These are phyloP conservation scores for Dryoscopus gambensis DNA, from an alignment of 2,113 vertebrate species.

Conservation along the genomic window DNA sequence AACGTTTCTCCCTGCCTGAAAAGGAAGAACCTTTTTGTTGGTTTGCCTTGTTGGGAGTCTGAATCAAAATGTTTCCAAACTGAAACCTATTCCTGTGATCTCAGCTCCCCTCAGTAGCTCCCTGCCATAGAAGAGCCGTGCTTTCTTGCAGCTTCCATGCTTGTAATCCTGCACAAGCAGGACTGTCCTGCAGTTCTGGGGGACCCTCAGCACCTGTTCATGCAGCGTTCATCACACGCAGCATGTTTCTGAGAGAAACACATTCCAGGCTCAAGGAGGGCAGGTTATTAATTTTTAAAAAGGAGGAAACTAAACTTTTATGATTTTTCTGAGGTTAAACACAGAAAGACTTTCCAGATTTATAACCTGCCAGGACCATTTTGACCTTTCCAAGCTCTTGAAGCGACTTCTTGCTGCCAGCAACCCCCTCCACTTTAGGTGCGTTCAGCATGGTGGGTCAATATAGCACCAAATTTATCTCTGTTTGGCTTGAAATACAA, in stretches of 20 bases:
- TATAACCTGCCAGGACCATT: neutral
- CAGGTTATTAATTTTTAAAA: neutral
- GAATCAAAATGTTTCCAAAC: neutral
- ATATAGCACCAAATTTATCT: neutral
- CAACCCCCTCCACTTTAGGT: neutral
- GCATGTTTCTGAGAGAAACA: neutral
- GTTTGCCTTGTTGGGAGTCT: neutral
- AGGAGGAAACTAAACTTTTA: neutral
- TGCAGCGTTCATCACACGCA: fast-evolving
- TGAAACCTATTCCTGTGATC: neutral
- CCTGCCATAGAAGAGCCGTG: neutral
- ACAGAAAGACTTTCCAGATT: neutral
- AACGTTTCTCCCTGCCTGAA: neutral
- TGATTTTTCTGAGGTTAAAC: neutral
- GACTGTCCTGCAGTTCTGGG: fast-evolving
- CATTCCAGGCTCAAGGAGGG: neutral
- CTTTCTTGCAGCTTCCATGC: neutral
- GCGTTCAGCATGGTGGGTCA: fast-evolving
- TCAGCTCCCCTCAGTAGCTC: neutral
- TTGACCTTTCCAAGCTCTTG: neutral
- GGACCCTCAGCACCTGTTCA: fast-evolving
- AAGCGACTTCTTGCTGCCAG: neutral
- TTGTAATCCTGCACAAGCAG: neutral
- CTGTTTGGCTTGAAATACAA: neutral
- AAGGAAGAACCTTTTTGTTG: neutral